phyloP scores from a whole-genome alignment of 2,797 vertebrate genomes.

The Acipenser ruthenus region DNA sequence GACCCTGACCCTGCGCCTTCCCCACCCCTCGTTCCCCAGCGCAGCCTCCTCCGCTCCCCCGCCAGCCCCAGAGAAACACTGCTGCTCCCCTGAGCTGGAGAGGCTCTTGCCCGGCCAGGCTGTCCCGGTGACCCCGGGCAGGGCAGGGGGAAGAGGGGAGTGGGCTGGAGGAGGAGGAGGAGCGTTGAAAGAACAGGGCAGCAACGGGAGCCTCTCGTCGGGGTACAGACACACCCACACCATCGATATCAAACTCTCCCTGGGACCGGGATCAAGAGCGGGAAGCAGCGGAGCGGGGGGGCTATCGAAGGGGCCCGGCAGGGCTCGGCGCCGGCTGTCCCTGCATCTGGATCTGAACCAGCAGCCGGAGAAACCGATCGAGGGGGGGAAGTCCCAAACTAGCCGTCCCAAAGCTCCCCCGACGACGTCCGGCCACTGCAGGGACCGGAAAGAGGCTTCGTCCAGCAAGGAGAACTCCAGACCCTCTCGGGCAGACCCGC shows the following conservation, averaged over 20 bases:
- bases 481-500: constrained; percentile 51
- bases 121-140: constrained; percentile 40
- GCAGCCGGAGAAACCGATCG: constrained; percentile 44
- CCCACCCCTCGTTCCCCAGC: constrained; percentile 35
- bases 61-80: background rate
- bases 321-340: constrained; percentile 25
- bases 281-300: constrained; percentile 30
- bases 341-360: constrained; percentile 55
- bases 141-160: constrained; percentile 44
- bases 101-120: constrained; percentile 33
- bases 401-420: constrained; percentile 17
- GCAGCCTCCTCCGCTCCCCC: constrained; percentile 39
- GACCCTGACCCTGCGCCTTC: constrained; percentile 61
- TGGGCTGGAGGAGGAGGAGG: background rate
- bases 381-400: constrained; percentile 33
- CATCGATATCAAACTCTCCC: constrained; percentile 61
- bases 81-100: background rate
- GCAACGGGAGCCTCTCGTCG: background rate
- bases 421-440: constrained; percentile 30
- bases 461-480: constrained; percentile 60
- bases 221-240: constrained; percentile 59
- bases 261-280: constrained; percentile 41
- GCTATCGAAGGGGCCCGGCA: constrained; percentile 25
- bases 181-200: background rate
- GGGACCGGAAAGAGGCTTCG: constrained; percentile 42